Conservation (phyloP, 2,797 vertebrate genomes). For the Otus scops region DNA sequence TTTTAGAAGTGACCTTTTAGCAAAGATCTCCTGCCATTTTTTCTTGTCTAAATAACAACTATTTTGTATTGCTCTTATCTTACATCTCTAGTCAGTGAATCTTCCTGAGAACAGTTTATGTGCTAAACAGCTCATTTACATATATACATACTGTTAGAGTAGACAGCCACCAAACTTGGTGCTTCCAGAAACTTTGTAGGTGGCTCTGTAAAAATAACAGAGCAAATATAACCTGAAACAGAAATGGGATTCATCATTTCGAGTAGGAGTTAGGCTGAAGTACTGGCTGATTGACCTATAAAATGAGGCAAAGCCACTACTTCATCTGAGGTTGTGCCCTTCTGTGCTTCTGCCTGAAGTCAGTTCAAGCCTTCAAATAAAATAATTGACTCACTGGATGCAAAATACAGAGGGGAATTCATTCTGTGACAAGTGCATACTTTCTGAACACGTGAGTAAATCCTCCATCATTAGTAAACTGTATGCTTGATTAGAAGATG, state of each 20-base stretch:
- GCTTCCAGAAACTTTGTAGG: neutral
- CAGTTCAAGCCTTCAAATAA: neutral
- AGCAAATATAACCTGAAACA: neutral
- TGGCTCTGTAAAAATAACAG: neutral
- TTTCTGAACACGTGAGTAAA: neutral
- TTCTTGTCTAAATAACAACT: neutral
- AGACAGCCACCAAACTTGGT: neutral
- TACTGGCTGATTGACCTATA: neutral
- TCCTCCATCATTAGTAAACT: neutral
- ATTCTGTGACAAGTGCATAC: neutral
- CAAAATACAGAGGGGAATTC: neutral
- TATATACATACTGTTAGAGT: neutral
- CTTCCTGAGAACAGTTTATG: neutral
- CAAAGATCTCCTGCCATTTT: neutral
- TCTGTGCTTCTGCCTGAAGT: neutral
- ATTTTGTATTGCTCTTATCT: neutral
- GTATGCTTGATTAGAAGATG: neutral
- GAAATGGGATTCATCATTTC: neutral
- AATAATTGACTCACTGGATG: neutral
- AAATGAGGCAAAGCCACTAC: neutral
- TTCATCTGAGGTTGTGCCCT: conserved; percentile 8
- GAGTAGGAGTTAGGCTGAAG: neutral
- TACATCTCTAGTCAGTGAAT: neutral
- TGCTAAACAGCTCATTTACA: neutral
- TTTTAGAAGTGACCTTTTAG: neutral